These are phyloP conservation scores for Cichlasoma orientale DNA, from an alignment of 2,797 vertebrate genomes.

Conservation along the genomic window DNA sequence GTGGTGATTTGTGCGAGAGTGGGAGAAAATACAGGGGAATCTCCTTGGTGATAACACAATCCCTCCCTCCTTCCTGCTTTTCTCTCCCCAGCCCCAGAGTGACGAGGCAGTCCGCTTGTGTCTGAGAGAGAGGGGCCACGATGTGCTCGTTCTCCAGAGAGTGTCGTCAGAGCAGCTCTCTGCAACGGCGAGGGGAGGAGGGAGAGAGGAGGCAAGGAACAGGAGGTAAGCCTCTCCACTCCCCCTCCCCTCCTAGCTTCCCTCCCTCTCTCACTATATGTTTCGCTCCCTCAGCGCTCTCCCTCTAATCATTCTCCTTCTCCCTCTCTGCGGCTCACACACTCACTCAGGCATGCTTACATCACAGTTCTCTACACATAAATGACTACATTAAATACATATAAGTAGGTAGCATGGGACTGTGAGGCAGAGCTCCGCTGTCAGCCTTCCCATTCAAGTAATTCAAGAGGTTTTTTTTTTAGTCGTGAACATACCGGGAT, in stretches of 20 bases:
- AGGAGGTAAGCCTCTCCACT: conserved; percentile 86
- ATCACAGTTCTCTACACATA: conserved; percentile 78
- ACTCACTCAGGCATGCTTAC: conserved; percentile 61
- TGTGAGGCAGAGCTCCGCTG: conserved; percentile 64
- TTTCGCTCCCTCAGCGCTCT: conserved; percentile 47
- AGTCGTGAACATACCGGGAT: conserved; percentile 36
- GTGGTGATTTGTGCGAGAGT: conserved; percentile 62
- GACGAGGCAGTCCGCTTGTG: conserved; percentile 86
- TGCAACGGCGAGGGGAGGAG: conserved; percentile 76
- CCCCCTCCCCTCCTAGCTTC: conserved; percentile 36
- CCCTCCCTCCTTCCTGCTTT: not conserved
- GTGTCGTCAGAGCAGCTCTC: conserved; percentile 85
- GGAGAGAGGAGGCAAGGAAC: conserved; percentile 78
- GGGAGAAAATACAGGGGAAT: conserved; percentile 73
- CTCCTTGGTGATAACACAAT: conserved; percentile 78
- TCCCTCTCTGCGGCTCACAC: conserved; percentile 61
- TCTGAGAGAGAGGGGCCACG: conserved; percentile 85
- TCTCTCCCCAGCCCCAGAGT: conserved; percentile 74
- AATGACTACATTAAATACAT: conserved; percentile 49
- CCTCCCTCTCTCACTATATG: conserved; percentile 42
- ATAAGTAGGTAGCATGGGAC: conserved; percentile 64
- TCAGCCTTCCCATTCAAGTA: conserved; percentile 50
- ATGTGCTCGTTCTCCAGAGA: conserved; percentile 90
- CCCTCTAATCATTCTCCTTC: conserved; percentile 57
- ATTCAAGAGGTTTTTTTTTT: conserved; percentile 40